phyloP scores from a whole-genome alignment of 1,140 invertebrate genomes.

The Brachionus koreanus region DNA sequence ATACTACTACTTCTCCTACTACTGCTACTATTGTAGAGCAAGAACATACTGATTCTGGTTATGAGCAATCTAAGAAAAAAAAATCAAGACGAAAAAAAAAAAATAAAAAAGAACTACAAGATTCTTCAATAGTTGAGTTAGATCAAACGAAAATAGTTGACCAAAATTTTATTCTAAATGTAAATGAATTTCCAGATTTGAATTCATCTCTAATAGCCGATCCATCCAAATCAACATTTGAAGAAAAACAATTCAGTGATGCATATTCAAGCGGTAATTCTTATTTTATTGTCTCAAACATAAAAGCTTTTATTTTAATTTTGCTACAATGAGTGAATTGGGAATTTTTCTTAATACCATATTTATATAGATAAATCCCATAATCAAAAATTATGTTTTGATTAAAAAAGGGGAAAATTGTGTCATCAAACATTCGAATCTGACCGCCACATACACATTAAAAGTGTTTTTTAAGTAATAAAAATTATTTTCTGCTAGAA shows the following conservation, averaged over 20 bases:
- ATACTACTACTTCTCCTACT: no score
- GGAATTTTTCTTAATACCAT: no score
- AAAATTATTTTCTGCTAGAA: no score
- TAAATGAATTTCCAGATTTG: constrained; percentile 6
- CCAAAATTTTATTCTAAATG: background rate
- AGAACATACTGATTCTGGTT: no score
- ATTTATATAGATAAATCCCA: no score
- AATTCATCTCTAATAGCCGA: background rate
- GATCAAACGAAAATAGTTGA: background rate
- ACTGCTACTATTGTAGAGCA: no score
- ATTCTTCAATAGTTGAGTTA: background rate
- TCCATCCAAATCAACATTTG: background rate
- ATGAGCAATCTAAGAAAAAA: background rate
- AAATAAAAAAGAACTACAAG: background rate
- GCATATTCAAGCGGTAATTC: constrained; percentile 18
- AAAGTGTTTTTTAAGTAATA: no score
- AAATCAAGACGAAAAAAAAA: background rate
- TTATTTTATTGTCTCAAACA: background rate
- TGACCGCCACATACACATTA: no score
- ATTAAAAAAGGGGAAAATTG: no score
- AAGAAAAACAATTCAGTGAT: background rate
- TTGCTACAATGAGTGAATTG: background rate
- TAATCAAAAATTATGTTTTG: no score
- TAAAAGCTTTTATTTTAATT: background rate
- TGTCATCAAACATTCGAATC: no score